Conservation (phyloP, 2,888 invertebrate species). For the Lomographa bimaculata region DNA sequence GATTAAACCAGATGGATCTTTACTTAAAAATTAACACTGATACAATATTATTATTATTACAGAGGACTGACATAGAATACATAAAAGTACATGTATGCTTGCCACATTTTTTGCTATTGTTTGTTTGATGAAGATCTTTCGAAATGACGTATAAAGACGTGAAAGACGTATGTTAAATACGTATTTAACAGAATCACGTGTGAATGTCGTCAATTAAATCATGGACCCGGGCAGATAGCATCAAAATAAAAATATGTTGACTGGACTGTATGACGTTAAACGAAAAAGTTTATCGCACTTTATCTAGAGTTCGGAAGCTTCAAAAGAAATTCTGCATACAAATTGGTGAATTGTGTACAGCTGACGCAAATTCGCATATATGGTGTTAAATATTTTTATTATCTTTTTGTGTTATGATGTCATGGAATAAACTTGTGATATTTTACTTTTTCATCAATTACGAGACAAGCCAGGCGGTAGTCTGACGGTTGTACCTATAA, state of each 20-base stretch:
- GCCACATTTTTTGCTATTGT: conserved; percentile 12
- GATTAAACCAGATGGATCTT: background rate
- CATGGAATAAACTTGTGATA: no score
- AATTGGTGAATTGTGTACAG: background rate
- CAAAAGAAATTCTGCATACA: background rate
- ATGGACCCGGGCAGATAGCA: conserved; percentile 2
- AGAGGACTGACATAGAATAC: no score
- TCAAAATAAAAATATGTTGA: conserved; percentile 15
- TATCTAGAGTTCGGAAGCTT: background rate
- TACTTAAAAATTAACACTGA: background rate
- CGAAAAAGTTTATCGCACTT: conserved; percentile 15
- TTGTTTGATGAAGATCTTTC: conserved; percentile 12
- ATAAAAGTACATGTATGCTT: no score
- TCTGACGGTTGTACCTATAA: no score
- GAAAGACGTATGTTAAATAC: conserved; percentile 12
- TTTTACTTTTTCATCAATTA: no score
- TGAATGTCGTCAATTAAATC: conserved; percentile 14
- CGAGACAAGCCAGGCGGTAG: no score
- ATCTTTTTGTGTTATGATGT: no score
- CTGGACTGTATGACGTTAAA: conserved; percentile 35
- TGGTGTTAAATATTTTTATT: no score
- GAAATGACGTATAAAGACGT: conserved; percentile 15
- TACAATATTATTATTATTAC: no score
- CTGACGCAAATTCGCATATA: conserved; percentile 8
- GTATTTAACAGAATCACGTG: conserved; percentile 12